Evolutionary conservation across 2,888 invertebrate species (phyloP).

Genomic region (Cyclophora albipunctata): DNA sequence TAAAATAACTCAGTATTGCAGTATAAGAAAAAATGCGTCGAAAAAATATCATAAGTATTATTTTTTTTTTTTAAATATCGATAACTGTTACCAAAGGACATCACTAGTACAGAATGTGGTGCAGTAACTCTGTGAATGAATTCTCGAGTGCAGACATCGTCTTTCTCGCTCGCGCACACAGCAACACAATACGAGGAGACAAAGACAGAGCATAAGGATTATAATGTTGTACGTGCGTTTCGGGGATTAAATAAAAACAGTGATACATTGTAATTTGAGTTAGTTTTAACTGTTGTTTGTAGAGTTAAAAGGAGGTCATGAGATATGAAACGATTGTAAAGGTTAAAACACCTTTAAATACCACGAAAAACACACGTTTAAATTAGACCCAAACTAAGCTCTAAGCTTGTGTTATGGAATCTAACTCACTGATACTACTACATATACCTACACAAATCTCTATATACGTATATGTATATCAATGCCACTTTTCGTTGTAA

Average conservation of each 20-base stretch:
- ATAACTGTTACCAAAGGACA: conserved; percentile 17
- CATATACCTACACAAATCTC: too few relatives aligned
- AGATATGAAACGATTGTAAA: too few relatives aligned
- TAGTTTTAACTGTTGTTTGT: conserved; percentile 15
- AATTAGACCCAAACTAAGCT: too few relatives aligned
- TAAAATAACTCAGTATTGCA: too few relatives aligned
- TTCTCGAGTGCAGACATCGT: conserved; percentile 31
- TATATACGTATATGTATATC: too few relatives aligned
- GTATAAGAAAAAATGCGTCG: too few relatives aligned
- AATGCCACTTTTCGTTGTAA: too few relatives aligned
- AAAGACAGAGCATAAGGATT: conserved; percentile 41
- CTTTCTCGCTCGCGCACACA: conserved; percentile 7
- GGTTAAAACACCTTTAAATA: too few relatives aligned
- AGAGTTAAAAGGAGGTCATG: conserved; percentile 1
- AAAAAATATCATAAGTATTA: too few relatives aligned
- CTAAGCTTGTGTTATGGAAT: too few relatives aligned
- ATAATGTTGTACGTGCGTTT: conserved; percentile 54
- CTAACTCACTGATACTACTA: too few relatives aligned
- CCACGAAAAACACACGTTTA: too few relatives aligned
- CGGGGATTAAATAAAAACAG: conserved; percentile 35
- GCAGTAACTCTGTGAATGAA: conserved; percentile 67
- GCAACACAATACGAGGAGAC: conserved; percentile 14
- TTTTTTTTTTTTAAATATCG: conserved; percentile 2
- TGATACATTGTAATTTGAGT: conserved; percentile 13
- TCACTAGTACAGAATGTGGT: conserved; percentile 64